Evolutionary conservation across 2,113 vertebrate species (phyloP), one percentile per base, ranked within the genome.

Genomic region (Paramisgurnus dabryanus): DNA sequence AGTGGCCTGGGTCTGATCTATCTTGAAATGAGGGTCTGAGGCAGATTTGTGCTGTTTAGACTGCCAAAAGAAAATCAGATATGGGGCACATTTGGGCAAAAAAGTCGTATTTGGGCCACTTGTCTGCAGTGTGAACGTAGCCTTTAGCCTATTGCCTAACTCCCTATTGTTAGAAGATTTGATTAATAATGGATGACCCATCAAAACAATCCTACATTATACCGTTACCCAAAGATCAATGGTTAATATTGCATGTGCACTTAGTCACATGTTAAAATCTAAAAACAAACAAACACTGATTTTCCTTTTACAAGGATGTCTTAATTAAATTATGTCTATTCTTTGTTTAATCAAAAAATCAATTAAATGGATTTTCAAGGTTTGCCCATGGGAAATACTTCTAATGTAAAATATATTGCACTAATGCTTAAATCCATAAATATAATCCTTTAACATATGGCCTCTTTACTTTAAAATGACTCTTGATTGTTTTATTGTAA

Each of bases 391-490:
- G 27, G 80, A 49, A 67, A 60, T 60, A 78, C 39, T 15, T 10
- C 40, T 61, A 34, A 55, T 47, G 9, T 80, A 40, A 79, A 79
- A 75, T 73, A 27, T 39, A 80, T 76, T 69, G 15, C n/a, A 76
- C 65, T n/a, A 53, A 66, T 80, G 27, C 27, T 72, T 77, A 58
- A 40, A 41, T 34, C 6, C 6, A 41, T 34, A 76, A 6, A 75
- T 11, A 63, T 76, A 43, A 76, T 60, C 45, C 55, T 34, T 34
- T 2, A 34, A 34, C 27, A 34, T 34, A 34, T 34, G 27, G 40
- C 4, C 34, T 69, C 47, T 13, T 5, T 61, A 67, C 3, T n/a
- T n/a, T 11, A 43, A 41, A 74, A 74, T 17, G 69, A 49, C n/a
- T 4, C 18, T 55, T 67, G 55, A 70, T 40, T 45, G 60, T 76